These are phyloP conservation scores for Lampris incognitus DNA, from an alignment of 2,113 vertebrate genomes.

Conservation along the genomic window DNA sequence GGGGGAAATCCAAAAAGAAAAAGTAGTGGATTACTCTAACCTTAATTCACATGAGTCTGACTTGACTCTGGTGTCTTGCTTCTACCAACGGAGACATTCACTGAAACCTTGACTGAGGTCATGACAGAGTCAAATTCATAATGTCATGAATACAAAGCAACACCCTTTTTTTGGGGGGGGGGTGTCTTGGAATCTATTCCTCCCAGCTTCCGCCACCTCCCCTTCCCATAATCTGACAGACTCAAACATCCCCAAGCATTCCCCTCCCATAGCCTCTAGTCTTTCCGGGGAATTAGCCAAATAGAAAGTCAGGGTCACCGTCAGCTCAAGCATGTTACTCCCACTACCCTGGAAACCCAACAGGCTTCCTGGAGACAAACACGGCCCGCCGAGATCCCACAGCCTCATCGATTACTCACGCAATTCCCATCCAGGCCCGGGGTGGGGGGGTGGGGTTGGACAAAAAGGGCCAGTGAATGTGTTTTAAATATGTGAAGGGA, in stretches of 20 bases:
- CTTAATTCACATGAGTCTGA: too few species aligned
- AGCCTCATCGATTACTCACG: slow-evolving; percentile 63
- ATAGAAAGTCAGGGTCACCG: slow-evolving; percentile 73
- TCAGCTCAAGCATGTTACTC: slow-evolving; percentile 63
- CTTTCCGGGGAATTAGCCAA: slow-evolving; percentile 62
- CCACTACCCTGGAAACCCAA: slow-evolving; percentile 76
- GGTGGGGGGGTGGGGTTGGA: not conserved
- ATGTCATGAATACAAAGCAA: slow-evolving; percentile 30
- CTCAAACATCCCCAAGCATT: slow-evolving; percentile 46
- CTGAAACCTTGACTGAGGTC: not conserved
- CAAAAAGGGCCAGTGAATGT: slow-evolving; percentile 59
- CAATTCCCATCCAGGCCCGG: slow-evolving; percentile 65
- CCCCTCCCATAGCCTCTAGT: slow-evolving; percentile 66
- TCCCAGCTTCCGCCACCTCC: slow-evolving; percentile 41
- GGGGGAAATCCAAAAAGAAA: too few species aligned
- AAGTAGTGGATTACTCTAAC: too few species aligned
- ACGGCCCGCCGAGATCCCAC: slow-evolving; percentile 57
- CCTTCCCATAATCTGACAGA: slow-evolving; percentile 74
- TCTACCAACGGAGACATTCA: too few species aligned
- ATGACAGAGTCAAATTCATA: not conserved
- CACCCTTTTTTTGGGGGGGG: slow-evolving; percentile 42
- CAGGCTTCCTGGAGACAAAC: slow-evolving; percentile 77
- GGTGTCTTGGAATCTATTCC: slow-evolving; percentile 39
- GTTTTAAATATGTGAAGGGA: slow-evolving; percentile 45
- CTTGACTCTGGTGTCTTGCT: too few species aligned